Base-by-base conservation (phyloP, 2,888 invertebrate species). In the Entomobrya multifasciata region DNA sequence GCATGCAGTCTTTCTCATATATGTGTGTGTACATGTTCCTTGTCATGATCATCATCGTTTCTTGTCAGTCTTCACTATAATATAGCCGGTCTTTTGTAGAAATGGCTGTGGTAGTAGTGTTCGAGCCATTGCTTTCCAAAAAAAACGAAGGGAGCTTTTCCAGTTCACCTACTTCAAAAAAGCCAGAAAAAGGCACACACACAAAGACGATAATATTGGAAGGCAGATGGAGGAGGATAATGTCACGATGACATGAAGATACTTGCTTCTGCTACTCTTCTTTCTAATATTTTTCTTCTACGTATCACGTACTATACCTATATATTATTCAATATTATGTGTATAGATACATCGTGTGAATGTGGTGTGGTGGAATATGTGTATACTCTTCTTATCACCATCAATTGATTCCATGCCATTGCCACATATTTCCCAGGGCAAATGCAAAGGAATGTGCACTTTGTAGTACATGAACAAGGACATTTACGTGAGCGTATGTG, bases 371-470 rank as follows among this genome's bases (percentile, higher is more conserved):
- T n/a, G 3, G 5, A 13, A 25, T 57, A 30, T 65, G 11, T 44
- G 44, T 41, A 6, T 36, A 44, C 8, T 67, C 22, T 36, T 65
- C 65, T 57, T 79, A 65, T 79, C 49, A 74, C 47, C 72, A 83
- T 62, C 82, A 83, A 83, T 83, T 83, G 82, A 83, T 76, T 83
- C 82, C 74, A 76, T 83, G 62, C 74, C 62, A 76, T 83, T 65
- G 52, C 47, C 74, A 74, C 74, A 83, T 76, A 52, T 72, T 70
- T 36, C 36, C 17, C 25, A 15, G 30, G 22, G 52, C 22, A 27
- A 79, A 49, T 49, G 79, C 60, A 79, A 65, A 65, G 25, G 60
- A 36, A 67, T 67, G 76, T 55, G 52, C 55, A 57, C 52, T 30
- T 76, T 27, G 15, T 67, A 20, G 13, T n/a, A 22, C 30, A 27